These are phyloP conservation scores for Trichogramma evanescens DNA, from an alignment of 2,888 invertebrate species.

Conservation along the genomic window DNA sequence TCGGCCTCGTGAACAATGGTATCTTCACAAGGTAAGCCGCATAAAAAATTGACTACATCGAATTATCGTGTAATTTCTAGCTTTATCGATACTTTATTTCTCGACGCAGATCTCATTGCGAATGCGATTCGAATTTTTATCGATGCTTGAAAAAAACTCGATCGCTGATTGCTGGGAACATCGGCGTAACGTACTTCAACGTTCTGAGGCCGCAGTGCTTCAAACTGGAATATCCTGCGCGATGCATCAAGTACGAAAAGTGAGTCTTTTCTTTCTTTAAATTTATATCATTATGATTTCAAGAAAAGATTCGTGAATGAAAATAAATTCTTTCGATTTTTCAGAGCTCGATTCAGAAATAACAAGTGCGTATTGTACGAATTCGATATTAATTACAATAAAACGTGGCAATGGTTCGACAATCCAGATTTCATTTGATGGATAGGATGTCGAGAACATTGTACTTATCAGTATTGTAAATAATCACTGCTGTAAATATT, in stretches of 20 bases:
- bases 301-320: background rate
- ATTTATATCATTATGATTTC: slow-evolving; percentile 9
- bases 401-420: slow-evolving; percentile 59
- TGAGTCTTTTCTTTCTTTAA: slow-evolving; percentile 24
- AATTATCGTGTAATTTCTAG: background rate
- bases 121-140: slow-evolving; percentile 63
- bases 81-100: too few relatives aligned
- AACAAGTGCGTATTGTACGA: slow-evolving; percentile 53
- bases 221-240: slow-evolving; percentile 37
- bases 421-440: slow-evolving; percentile 47
- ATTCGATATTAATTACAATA: slow-evolving; percentile 48
- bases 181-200: slow-evolving; percentile 68
- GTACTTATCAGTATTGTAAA: too few relatives aligned
- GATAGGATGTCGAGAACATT: too few relatives aligned
- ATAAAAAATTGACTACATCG: background rate
- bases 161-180: slow-evolving; percentile 53
- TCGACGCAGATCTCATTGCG: slow-evolving; percentile 58
- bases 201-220: slow-evolving; percentile 68
- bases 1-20: slow-evolving; percentile 60
- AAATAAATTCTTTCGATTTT: slow-evolving; percentile 6
- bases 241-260: slow-evolving; percentile 26
- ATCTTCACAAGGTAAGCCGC: slow-evolving; percentile 56
- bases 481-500: too few relatives aligned
- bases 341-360: slow-evolving; percentile 18
- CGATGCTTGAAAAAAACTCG: slow-evolving; percentile 58